Evolutionary conservation across 2,888 invertebrate genomes (phyloP).

Genomic region (Pristionchus exspectatus): DNA sequence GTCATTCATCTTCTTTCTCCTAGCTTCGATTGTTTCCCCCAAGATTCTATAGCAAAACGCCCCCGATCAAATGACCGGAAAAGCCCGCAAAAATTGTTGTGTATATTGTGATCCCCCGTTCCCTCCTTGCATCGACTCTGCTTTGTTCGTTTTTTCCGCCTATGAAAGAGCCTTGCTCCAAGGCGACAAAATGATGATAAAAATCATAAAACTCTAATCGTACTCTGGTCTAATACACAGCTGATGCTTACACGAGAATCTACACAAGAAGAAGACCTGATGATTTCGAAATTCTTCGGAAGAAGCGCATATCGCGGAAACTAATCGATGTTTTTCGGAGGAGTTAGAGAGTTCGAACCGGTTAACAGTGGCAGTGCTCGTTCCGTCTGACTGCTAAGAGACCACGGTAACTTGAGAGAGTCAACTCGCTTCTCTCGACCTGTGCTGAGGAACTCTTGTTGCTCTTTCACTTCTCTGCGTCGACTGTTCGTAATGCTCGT

Average conservation of each 20-base stretch:
- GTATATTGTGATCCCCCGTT: slow-evolving; percentile 37
- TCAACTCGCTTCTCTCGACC: slow-evolving; percentile 1
- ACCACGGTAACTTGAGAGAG: not conserved
- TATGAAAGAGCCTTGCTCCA: slow-evolving; percentile 42
- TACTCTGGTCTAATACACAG: not conserved
- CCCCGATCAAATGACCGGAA: not conserved
- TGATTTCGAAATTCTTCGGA: not conserved
- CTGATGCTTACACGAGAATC: not conserved
- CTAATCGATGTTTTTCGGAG: slow-evolving; percentile 15
- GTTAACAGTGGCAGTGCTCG: not conserved
- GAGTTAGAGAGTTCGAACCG: slow-evolving; percentile 42
- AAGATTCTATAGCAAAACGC: slow-evolving; percentile 8
- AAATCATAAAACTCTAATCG: slow-evolving; percentile 42
- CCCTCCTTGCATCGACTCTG: not conserved
- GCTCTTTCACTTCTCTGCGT: not conserved
- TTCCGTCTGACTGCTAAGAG: not conserved
- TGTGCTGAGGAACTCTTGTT: slow-evolving; percentile 36
- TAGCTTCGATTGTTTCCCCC: slow-evolving; percentile 12
- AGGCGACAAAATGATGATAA: slow-evolving; percentile 40
- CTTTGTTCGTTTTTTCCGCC: slow-evolving; percentile 33
- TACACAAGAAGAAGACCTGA: not conserved
- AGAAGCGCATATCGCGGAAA: not conserved
- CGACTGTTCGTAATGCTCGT: not conserved
- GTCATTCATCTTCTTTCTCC: not conserved
- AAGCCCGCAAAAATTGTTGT: slow-evolving; percentile 32